Evolutionary conservation across 2,797 vertebrate species (phyloP).

Genomic region (Triplophysa bombifrons): DNA sequence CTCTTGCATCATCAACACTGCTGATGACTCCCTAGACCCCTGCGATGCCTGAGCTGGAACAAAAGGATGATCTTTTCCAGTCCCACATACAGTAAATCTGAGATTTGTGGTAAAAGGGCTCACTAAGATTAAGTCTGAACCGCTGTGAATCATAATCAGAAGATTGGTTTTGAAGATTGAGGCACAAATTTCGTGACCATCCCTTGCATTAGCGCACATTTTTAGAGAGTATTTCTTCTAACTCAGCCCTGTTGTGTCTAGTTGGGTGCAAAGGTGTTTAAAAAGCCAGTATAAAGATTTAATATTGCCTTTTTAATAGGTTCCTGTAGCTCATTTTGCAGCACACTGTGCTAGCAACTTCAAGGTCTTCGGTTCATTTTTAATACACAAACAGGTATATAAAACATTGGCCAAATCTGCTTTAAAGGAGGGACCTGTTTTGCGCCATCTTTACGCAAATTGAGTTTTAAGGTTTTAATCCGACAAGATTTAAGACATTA

Average conservation of each 20-base stretch:
- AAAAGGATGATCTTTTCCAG: conserved; percentile 27
- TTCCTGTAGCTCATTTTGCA: background rate
- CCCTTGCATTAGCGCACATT: background rate
- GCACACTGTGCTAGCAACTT: background rate
- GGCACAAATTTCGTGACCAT: background rate
- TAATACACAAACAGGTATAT: background rate
- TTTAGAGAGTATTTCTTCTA: no score
- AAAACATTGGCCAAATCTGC: background rate
- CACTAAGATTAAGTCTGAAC: conserved; percentile 33
- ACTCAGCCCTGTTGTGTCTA: background rate
- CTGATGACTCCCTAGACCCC: background rate
- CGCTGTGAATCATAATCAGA: conserved; percentile 38
- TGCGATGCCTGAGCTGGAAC: conserved; percentile 13
- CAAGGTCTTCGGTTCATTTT: background rate
- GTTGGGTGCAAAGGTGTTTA: background rate
- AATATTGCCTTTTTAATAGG: background rate
- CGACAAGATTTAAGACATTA: background rate
- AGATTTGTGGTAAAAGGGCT: conserved; percentile 27
- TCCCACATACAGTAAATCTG: conserved; percentile 25
- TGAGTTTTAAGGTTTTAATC: background rate
- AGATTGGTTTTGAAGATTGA: conserved; percentile 13
- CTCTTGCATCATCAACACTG: conserved; percentile 12
- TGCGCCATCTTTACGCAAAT: background rate
- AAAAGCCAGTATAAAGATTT: background rate
- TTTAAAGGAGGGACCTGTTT: background rate